These are phyloP conservation scores for Capromys pilorides DNA, from an alignment of 2,797 vertebrate species.

Conservation along the genomic window DNA sequence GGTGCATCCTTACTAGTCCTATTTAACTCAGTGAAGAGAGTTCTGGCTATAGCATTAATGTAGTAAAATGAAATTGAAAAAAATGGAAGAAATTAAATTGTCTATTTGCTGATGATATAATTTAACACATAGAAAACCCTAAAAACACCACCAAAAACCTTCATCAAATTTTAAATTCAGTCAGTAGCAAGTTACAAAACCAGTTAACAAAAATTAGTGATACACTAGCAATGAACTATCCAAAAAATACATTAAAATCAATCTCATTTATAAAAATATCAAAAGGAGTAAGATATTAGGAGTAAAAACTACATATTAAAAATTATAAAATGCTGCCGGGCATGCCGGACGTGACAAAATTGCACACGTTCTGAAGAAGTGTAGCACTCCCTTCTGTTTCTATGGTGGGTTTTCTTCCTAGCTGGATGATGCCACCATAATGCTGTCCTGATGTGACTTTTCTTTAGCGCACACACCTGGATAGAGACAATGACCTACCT, in stretches of 20 bases:
- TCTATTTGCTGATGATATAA: too few species aligned
- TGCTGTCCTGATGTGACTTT: neutral
- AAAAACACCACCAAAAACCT: too few species aligned
- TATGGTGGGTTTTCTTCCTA: neutral
- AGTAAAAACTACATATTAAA: neutral
- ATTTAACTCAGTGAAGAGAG: too few species aligned
- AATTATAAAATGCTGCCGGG: neutral
- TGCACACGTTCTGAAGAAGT: neutral
- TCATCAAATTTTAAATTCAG: too few species aligned
- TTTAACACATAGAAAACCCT: too few species aligned
- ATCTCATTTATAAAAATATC: neutral
- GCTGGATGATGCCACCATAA: neutral
- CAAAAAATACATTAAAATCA: neutral
- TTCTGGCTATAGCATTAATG: too few species aligned
- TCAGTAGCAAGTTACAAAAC: too few species aligned
- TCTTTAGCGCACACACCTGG: neutral
- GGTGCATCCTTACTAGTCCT: too few species aligned
- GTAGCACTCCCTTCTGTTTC: too few species aligned
- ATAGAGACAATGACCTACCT: neutral
- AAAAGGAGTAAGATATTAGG: neutral
- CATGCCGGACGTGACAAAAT: neutral
- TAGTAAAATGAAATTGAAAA: too few species aligned
- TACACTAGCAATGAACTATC: neutral
- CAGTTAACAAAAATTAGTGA: neutral
- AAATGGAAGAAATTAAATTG: too few species aligned